phyloP scores from a whole-genome alignment of 2,888 invertebrate genomes.

The Baccha elongata region DNA sequence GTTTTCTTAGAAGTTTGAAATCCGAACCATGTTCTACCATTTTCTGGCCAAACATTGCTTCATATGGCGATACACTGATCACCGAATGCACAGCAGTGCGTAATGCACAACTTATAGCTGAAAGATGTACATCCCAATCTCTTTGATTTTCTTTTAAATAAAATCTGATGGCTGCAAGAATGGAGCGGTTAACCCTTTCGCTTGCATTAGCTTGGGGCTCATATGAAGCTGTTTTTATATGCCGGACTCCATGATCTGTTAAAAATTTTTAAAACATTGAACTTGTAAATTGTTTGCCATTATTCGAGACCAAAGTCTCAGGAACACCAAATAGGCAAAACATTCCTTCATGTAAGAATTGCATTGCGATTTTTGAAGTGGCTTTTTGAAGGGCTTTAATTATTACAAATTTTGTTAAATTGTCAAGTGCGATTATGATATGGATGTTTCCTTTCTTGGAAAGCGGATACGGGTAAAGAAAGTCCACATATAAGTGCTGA shows the following conservation, averaged over 20 bases:
- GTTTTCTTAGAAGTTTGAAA: neutral
- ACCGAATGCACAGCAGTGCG: neutral
- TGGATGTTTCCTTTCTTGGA: slow-evolving; percentile 5
- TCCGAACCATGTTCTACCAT: too few relatives aligned
- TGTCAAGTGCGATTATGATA: neutral
- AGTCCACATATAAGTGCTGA: too few relatives aligned
- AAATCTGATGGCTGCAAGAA: neutral
- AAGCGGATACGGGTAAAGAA: neutral
- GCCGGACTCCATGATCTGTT: neutral
- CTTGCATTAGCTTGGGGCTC: slow-evolving; percentile 14
- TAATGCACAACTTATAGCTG: neutral
- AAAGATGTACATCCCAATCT: too few relatives aligned
- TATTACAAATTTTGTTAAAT: slow-evolving; percentile 11
- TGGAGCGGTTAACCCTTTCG: neutral
- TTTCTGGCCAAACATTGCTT: neutral
- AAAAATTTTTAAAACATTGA: neutral
- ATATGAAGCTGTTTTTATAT: neutral
- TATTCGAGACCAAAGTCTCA: slow-evolving; percentile 18
- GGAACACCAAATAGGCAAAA: slow-evolving; percentile 25
- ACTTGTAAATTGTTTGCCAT: slow-evolving; percentile 25
- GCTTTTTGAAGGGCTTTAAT: neutral
- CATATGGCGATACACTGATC: neutral
- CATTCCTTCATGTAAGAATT: neutral
- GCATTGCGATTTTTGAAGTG: neutral
- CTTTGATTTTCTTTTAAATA: neutral